Percentiles rank a stretch among this genome's conserved stretches.
Evolutionary conservation across 2,888 invertebrate genomes (phyloP).

Genomic region (Cantharis rustica): DNA sequence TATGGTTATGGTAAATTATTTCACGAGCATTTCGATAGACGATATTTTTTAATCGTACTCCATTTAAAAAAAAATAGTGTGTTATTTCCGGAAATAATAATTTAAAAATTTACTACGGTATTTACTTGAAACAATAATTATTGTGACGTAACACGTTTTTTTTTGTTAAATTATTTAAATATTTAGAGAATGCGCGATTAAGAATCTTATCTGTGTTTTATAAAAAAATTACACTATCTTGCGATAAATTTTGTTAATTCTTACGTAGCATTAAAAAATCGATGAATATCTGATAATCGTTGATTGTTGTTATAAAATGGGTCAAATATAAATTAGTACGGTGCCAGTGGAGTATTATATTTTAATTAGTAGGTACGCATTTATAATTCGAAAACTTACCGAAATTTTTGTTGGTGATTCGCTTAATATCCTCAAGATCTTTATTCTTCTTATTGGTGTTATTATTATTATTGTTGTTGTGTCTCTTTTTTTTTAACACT

Average conservation of each 20-base stretch:
- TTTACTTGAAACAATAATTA: neutral
- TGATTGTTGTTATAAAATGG: slow-evolving; percentile 6
- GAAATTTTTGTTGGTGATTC: slow-evolving; percentile 46
- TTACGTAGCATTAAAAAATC: neutral
- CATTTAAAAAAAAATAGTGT: neutral
- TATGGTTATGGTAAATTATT: slow-evolving; percentile 1
- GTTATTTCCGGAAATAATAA: neutral
- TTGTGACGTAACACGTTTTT: neutral
- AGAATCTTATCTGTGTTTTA: neutral
- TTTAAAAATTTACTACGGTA: neutral
- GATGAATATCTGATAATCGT: neutral
- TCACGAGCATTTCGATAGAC: neutral
- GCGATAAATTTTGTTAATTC: neutral
- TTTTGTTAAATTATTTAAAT: neutral
- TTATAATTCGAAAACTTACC: slow-evolving; percentile 43
- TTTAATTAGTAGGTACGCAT: neutral
- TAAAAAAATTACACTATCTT: neutral
- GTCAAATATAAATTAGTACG: slow-evolving; percentile 10
- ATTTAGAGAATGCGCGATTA: slow-evolving; percentile 1
- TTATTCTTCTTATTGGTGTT: slow-evolving; percentile 39
- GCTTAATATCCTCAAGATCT: slow-evolving; percentile 42
- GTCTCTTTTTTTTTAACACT: slow-evolving; percentile 51
- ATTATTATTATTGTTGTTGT: slow-evolving; percentile 41
- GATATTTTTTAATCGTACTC: neutral
- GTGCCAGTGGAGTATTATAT: slow-evolving; percentile 3